Conservation (phyloP, 2,888 invertebrate species). For the Rotaria macrura region DNA sequence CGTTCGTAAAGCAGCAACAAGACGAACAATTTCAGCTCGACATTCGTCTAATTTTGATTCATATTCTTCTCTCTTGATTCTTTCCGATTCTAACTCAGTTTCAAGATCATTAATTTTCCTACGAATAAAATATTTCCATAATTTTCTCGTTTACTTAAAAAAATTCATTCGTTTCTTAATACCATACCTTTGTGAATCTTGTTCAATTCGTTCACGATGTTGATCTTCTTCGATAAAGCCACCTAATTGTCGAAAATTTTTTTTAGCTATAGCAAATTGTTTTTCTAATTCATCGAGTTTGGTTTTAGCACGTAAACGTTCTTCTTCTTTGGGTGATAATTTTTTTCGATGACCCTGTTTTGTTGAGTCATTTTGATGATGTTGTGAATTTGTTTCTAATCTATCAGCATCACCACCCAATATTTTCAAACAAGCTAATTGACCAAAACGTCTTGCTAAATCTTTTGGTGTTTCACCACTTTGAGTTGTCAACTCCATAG, state of each 20-base stretch:
- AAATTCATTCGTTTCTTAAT: background rate
- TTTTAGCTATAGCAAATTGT: conserved; percentile 45
- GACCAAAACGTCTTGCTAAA: conserved; percentile 47
- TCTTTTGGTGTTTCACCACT: conserved; percentile 48
- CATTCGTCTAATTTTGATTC: conserved; percentile 49
- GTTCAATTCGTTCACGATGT: background rate
- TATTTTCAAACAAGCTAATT: conserved; percentile 47
- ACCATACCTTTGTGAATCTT: background rate
- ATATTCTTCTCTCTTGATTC: conserved; percentile 45
- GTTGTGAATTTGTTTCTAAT: background rate
- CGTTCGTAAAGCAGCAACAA: conserved; percentile 35
- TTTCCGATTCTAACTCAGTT: conserved; percentile 47
- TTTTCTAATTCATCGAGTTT: conserved; percentile 46
- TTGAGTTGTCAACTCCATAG: conserved; percentile 44
- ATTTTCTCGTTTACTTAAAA: too few species aligned
- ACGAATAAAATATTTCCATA: conserved; percentile 32
- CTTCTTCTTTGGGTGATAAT: background rate
- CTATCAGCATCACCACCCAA: conserved; percentile 37
- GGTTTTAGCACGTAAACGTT: conserved; percentile 39
- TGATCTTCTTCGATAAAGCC: conserved; percentile 44
- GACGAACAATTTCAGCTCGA: conserved; percentile 43
- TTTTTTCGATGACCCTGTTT: background rate
- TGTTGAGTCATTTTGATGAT: background rate
- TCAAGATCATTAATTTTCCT: conserved; percentile 48
- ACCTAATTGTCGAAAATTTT: conserved; percentile 48